These are phyloP conservation scores for Pseudanteris insignis DNA, from an alignment of 2,888 invertebrate genomes.

Conservation along the genomic window DNA sequence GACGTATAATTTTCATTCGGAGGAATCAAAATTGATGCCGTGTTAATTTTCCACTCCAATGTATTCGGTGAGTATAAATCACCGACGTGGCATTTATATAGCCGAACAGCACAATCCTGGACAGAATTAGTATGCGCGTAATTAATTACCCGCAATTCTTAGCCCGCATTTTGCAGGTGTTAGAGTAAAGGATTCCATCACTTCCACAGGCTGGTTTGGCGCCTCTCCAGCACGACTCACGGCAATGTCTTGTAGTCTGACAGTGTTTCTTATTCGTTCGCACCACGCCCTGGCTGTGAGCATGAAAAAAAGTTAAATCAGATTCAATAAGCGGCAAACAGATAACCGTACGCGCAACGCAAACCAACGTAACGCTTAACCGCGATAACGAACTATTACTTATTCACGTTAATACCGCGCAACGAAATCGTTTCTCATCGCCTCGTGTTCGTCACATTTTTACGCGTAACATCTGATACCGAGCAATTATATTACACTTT, in stretches of 20 bases:
- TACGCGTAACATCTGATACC: too few species aligned
- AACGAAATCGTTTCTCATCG: conserved; percentile 11
- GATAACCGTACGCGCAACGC: conserved; percentile 20
- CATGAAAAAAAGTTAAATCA: conserved; percentile 23
- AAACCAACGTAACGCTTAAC: conserved; percentile 10
- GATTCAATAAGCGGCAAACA: conserved; percentile 17
- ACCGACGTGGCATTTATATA: too few species aligned
- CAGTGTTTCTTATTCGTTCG: conserved; percentile 90
- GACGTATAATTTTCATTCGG: too few species aligned
- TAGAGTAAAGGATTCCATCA: conserved; percentile 87
- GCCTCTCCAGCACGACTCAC: conserved; percentile 90
- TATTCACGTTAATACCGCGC: conserved; percentile 9
- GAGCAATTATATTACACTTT: too few species aligned
- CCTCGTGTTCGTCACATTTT: too few species aligned
- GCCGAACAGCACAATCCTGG: too few species aligned
- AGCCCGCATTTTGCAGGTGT: conserved; percentile 90
- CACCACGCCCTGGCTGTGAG: conserved; percentile 81
- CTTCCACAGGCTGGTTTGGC: conserved; percentile 90
- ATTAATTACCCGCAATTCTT: conserved; percentile 84
- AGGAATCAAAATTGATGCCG: too few species aligned
- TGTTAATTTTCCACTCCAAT: too few species aligned
- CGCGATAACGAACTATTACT: conserved; percentile 16
- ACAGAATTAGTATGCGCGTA: too few species aligned
- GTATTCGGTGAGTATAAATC: too few species aligned
- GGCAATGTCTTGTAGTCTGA: conserved; percentile 89